Percentiles rank a stretch among this genome's conserved stretches.
Evolutionary conservation across 2,888 invertebrate genomes (phyloP).

Genomic region (Sialis fuliginosa): DNA sequence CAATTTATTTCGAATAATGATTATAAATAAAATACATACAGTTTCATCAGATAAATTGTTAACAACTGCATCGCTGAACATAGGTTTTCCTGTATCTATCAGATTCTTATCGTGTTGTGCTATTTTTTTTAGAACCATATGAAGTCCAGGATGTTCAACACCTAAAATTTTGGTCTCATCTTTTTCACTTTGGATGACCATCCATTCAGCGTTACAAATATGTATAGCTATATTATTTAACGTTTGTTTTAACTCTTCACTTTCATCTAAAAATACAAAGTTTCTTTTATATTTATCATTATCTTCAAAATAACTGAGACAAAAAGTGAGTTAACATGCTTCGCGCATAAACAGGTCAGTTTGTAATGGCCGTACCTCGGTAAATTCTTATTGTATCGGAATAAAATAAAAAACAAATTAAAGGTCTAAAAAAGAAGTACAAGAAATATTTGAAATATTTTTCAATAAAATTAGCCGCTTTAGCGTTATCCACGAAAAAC

Average conservation of each 20-base stretch:
- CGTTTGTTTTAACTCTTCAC: slow-evolving; percentile 23
- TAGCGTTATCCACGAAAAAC: too few relatives aligned
- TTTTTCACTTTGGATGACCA: slow-evolving; percentile 22
- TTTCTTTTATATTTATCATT: too few relatives aligned
- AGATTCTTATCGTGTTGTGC: slow-evolving; percentile 41
- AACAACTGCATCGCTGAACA: slow-evolving; percentile 37
- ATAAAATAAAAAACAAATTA: too few relatives aligned
- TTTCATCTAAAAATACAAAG: not conserved
- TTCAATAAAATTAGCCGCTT: too few relatives aligned
- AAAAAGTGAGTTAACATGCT: too few relatives aligned
- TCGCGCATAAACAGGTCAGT: too few relatives aligned
- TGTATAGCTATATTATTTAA: slow-evolving; percentile 27
- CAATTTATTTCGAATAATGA: not conserved
- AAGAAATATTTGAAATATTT: too few relatives aligned
- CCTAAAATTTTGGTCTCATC: slow-evolving; percentile 26
- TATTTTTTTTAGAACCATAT: slow-evolving; percentile 60
- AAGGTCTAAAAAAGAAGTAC: too few relatives aligned
- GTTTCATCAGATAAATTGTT: slow-evolving; percentile 32
- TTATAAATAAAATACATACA: slow-evolving; percentile 23
- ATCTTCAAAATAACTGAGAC: too few relatives aligned
- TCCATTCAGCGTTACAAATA: slow-evolving; percentile 33
- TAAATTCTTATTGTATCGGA: too few relatives aligned
- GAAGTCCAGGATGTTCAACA: slow-evolving; percentile 58
- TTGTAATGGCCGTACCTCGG: too few relatives aligned
- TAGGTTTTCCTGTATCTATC: slow-evolving; percentile 20